Conservation (phyloP, 2,797 vertebrate genomes). For the Nyctalus aviator region DNA sequence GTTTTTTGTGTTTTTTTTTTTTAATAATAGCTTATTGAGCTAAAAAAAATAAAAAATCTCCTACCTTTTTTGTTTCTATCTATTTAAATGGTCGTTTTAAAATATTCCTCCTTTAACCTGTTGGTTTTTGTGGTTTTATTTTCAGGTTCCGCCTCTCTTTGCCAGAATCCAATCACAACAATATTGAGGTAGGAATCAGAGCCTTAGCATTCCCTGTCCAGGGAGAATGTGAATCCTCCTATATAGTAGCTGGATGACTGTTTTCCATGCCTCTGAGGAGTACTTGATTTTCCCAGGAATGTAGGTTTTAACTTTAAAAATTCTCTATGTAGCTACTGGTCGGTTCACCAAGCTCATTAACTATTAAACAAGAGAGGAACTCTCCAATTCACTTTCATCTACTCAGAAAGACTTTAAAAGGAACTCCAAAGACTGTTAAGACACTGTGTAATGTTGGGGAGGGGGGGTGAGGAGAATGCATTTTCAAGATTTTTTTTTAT, state of each 20-base stretch:
- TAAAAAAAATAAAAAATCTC: background rate
- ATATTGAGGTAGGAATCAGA: slow-evolving; percentile 82
- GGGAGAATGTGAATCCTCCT: background rate
- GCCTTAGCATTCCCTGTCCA: background rate
- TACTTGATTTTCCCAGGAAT: background rate
- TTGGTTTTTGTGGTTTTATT: slow-evolving; percentile 51
- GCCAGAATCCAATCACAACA: slow-evolving; percentile 81
- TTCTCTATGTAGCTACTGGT: background rate
- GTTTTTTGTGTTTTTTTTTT: background rate
- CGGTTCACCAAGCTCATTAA: background rate
- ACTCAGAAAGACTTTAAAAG: background rate
- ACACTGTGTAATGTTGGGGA: background rate
- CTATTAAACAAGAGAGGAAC: background rate
- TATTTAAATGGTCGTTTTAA: background rate
- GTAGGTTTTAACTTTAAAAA: slow-evolving; percentile 35
- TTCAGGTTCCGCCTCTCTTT: slow-evolving; percentile 85
- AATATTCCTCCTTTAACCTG: slow-evolving; percentile 34
- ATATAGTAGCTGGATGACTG: background rate
- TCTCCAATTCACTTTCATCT: background rate
- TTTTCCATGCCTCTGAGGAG: slow-evolving; percentile 4
- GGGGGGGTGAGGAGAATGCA: background rate
- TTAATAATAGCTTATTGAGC: background rate
- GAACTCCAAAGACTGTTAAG: background rate
- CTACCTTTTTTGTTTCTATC: background rate
- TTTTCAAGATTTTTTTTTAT: background rate